Evolutionary conservation across 2,113 vertebrate species (phyloP).

Genomic region (Notiomystis cincta): DNA sequence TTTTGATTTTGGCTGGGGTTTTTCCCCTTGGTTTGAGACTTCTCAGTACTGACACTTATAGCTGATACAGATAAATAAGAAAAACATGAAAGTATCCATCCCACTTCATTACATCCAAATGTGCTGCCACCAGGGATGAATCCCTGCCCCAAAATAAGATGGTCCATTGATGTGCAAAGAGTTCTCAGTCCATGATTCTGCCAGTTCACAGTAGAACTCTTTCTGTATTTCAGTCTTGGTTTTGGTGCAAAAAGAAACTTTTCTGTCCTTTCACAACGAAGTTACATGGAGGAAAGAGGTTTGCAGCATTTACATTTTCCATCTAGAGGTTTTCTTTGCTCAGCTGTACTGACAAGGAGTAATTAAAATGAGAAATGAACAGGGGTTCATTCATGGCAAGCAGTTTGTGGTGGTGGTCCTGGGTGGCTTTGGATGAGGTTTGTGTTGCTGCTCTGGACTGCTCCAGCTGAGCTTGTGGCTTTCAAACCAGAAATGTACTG

Average conservation of each 20-base stretch:
- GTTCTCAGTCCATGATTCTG: background rate
- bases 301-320: background rate
- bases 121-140: background rate
- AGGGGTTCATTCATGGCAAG: background rate
- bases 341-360: background rate
- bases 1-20: background rate
- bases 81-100: fast-evolving
- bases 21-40: background rate
- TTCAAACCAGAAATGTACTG: background rate
- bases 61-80: background rate
- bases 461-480: background rate
- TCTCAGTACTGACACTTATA: background rate
- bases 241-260: background rate
- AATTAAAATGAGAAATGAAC: background rate
- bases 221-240: background rate
- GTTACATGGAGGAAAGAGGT: background rate
- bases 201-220: background rate
- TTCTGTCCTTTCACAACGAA: background rate
- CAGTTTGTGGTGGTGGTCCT: background rate
- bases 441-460: fast-evolving
- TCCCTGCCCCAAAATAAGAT: background rate
- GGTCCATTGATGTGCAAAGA: background rate
- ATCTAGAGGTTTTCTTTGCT: background rate
- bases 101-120: background rate
- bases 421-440: background rate